Evolutionary conservation across 2,113 vertebrate genomes (phyloP).

Genomic region (Uria lomvia): DNA sequence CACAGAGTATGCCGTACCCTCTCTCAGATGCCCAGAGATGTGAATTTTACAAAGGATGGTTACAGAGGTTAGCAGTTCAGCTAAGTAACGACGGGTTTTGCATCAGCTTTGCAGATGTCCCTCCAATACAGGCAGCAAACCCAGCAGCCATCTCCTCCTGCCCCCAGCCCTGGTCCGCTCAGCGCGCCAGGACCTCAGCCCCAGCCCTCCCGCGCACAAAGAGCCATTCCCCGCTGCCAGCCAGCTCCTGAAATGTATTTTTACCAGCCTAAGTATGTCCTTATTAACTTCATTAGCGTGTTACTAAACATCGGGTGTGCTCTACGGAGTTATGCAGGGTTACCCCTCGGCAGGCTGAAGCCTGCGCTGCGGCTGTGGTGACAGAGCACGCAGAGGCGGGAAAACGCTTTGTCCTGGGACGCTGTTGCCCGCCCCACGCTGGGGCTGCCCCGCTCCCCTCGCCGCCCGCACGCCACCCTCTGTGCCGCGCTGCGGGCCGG

Average conservation of each 20-base stretch:
- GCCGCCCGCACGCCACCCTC: background rate
- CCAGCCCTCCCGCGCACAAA: background rate
- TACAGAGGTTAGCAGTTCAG: background rate
- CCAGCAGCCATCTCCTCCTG: background rate
- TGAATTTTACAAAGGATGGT: background rate
- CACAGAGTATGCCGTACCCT: background rate
- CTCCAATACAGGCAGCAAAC: too few relatives aligned
- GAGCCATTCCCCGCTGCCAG: background rate
- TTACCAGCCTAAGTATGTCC: background rate
- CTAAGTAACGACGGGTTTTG: rapidly evolving
- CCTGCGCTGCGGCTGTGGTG: background rate
- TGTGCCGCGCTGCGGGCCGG: background rate
- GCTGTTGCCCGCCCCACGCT: too few relatives aligned
- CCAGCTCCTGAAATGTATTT: background rate
- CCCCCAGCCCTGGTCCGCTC: background rate
- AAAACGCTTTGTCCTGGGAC: background rate
- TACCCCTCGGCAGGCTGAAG: background rate
- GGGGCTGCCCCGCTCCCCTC: rapidly evolving
- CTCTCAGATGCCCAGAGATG: background rate
- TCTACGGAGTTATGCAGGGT: background rate
- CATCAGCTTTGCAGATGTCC: background rate
- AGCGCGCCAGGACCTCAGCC: rapidly evolving
- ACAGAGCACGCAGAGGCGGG: background rate
- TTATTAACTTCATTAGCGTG: background rate
- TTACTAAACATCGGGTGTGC: background rate